These are phyloP conservation scores for Graphium colonna DNA, from an alignment of 2,888 invertebrate species.

Conservation along the genomic window DNA sequence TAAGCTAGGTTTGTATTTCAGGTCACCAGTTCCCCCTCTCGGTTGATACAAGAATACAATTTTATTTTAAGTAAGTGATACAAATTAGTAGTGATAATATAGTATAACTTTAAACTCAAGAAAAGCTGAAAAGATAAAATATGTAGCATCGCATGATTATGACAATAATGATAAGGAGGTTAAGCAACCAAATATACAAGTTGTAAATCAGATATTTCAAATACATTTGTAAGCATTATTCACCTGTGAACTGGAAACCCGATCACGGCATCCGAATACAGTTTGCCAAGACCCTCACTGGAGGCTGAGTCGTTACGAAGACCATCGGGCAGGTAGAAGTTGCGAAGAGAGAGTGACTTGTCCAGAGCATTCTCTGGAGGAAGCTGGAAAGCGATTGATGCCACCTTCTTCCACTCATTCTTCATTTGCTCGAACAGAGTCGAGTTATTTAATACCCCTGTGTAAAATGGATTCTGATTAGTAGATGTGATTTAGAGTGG, in stretches of 20 bases:
- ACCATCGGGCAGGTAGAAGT: conserved; percentile 36
- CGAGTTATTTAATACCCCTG: conserved; percentile 77
- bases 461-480: neutral
- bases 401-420: conserved; percentile 77
- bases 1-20: too few relatives aligned
- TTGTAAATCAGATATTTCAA: too few relatives aligned
- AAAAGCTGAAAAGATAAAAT: too few relatives aligned
- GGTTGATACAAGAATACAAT: too few relatives aligned
- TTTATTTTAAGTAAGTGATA: too few relatives aligned
- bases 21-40: too few relatives aligned
- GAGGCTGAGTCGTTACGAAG: conserved; percentile 37
- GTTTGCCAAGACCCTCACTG: conserved; percentile 35
- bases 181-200: too few relatives aligned
- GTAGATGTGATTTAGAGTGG: neutral
- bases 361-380: conserved; percentile 29
- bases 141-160: too few relatives aligned
- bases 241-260: conserved; percentile 69
- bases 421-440: conserved; percentile 74
- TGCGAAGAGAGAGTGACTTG: conserved; percentile 27
- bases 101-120: too few relatives aligned
- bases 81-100: too few relatives aligned
- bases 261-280: conserved; percentile 46
- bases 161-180: too few relatives aligned
- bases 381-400: conserved; percentile 64
- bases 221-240: neutral